Evolutionary conservation across 2,888 invertebrate genomes (phyloP).

Genomic region (Ochlodes sylvanus): DNA sequence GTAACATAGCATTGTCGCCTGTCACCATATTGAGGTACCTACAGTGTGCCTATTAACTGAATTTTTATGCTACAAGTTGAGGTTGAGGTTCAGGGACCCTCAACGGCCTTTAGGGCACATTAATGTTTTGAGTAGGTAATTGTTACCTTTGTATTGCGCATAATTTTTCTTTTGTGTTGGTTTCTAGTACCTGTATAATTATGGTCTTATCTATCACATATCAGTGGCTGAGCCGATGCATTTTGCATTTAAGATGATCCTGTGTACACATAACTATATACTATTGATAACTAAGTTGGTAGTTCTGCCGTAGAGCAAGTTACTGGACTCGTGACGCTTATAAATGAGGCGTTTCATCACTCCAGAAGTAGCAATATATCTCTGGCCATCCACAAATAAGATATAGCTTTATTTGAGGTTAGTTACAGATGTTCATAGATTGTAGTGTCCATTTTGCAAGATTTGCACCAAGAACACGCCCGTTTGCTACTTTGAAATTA

Average conservation of each 20-base stretch:
- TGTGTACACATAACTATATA: too few relatives aligned
- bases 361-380: neutral
- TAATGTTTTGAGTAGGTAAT: too few relatives aligned
- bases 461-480: too few relatives aligned
- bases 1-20: neutral
- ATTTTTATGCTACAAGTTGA: too few relatives aligned
- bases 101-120: too few relatives aligned
- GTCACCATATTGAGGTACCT: neutral
- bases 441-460: neutral
- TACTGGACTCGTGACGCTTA: neutral
- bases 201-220: too few relatives aligned
- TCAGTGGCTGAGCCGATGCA: too few relatives aligned
- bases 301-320: neutral
- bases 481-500: too few relatives aligned
- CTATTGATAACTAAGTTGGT: neutral
- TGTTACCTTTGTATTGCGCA: neutral
- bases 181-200: too few relatives aligned
- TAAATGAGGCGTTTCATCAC: neutral
- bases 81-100: too few relatives aligned
- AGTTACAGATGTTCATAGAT: constrained; percentile 2
- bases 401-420: constrained; percentile 1
- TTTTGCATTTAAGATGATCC: too few relatives aligned
- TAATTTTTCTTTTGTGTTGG: too few relatives aligned
- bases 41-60: neutral
- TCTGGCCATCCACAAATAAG: neutral